Base-by-base conservation (phyloP, 2,113 vertebrate species). In the Benitochromis conjunctus region DNA sequence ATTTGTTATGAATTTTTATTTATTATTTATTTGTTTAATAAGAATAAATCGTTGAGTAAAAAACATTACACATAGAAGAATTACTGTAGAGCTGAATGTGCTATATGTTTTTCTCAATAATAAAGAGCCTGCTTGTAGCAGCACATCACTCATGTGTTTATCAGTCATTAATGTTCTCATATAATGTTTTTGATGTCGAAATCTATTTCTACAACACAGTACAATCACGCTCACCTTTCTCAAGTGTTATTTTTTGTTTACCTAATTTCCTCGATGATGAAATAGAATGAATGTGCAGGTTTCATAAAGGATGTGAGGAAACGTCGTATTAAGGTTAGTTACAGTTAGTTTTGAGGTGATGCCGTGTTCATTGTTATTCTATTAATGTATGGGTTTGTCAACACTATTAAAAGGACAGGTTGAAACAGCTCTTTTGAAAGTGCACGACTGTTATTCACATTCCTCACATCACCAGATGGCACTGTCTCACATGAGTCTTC, bases 1-100 rank as follows among this genome's bases (percentile, higher is more conserved):
- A 71, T 0, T 46, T 26, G 38, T 71, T 71, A 69, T 69, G 41
- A 9, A 43, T 26, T 0, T 16, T 6, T 6, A 69, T 71, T 71
- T 9, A 71, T 26, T 0, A 0, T 1, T 0, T 46, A 46, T 24
- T 71, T 71, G 21, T 46, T 71, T 71, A 71, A 26, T 16, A 71
- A 16, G 48, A 51, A 51, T 6, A 51, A 6, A 14, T 13, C 12
- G 5, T 9, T 46, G 43, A 46, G 43, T 18, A 16, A 18, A 51
- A 51, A 7, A 13, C 43, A 5, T 51, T 7, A 51, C 5, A 51
- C 5, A 3, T 2, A 51, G 2, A 51, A 51, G 14, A 51, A 16
- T 16, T 51, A 6, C 16, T 51, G 6, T 18, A 18, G 36, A 43
- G n/a, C 7, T 69, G 0, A 43, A 69, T 69, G 64, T 46, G n/a